A percentile compares a stretch with the other conserved stretches of the same genome.
Evolutionary conservation across 2,888 invertebrate species (phyloP).

Genomic region (Zele albiditarsus): DNA sequence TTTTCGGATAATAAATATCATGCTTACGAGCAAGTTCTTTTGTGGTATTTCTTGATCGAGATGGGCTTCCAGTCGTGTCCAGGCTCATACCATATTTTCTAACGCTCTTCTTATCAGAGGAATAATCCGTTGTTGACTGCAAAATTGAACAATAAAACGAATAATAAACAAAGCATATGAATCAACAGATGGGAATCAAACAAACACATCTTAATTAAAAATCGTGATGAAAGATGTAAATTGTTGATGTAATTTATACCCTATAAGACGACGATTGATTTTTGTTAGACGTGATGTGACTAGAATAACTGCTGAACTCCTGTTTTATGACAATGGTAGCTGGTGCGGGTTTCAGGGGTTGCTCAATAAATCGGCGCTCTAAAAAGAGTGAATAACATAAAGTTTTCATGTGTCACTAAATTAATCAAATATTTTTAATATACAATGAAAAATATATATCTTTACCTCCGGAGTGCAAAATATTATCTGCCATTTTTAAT

Average conservation of each 20-base stretch:
- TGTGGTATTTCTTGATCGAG: constrained; percentile 90
- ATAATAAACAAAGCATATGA: neutral
- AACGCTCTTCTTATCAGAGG: constrained; percentile 73
- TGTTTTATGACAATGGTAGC: constrained; percentile 79
- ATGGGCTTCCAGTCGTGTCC: constrained; percentile 86
- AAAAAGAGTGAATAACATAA: constrained; percentile 46
- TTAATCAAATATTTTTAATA: neutral
- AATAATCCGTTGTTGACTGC: constrained; percentile 56
- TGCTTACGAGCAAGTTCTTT: constrained; percentile 89
- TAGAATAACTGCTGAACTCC: constrained; percentile 74
- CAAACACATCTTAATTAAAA: neutral
- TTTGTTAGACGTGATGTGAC: constrained; percentile 42
- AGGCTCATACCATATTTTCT: constrained; percentile 82
- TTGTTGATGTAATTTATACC: constrained; percentile 45
- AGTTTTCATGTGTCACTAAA: neutral
- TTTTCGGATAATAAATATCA: constrained; percentile 34
- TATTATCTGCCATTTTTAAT: constrained; percentile 88
- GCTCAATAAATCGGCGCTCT: constrained; percentile 91
- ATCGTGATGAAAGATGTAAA: neutral
- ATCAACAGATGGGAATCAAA: neutral
- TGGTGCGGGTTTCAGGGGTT: constrained; percentile 86
- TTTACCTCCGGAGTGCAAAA: constrained; percentile 87
- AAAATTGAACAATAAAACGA: constrained; percentile 19
- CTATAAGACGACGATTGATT: constrained; percentile 53
- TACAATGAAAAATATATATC: constrained; percentile 43